Evolutionary conservation across 2,797 vertebrate genomes (phyloP).

Genomic region (Adelosebastes latens): DNA sequence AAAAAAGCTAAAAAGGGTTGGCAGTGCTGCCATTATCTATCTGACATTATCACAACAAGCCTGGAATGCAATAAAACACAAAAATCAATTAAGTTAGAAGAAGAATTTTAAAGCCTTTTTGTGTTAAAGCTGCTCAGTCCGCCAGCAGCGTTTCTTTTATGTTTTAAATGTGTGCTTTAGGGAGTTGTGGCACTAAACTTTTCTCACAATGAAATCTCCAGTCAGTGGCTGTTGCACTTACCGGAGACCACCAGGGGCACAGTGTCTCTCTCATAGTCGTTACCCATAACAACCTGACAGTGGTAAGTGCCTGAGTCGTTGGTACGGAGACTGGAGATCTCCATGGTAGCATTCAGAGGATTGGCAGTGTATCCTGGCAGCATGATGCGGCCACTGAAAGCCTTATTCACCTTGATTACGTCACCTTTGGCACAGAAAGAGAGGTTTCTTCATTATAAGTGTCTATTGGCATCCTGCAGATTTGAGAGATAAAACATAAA

Average conservation of each 20-base stretch:
- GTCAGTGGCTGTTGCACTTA: constrained; percentile 73
- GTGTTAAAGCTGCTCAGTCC: constrained; percentile 1
- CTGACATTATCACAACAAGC: constrained; percentile 28
- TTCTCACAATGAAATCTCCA: constrained; percentile 24
- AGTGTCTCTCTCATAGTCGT: constrained; percentile 90
- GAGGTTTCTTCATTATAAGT: constrained; percentile 56
- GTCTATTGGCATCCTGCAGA: constrained; percentile 9
- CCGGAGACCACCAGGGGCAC: constrained; percentile 92
- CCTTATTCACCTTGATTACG: constrained; percentile 89
- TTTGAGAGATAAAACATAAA: constrained; percentile 16
- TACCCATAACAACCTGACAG: constrained; percentile 90
- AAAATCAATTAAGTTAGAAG: constrained; percentile 15
- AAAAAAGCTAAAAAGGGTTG: constrained; percentile 24
- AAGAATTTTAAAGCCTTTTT: constrained; percentile 3
- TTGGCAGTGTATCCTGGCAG: constrained; percentile 86
- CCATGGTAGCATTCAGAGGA: constrained; percentile 89
- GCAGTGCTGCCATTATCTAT: constrained; percentile 24
- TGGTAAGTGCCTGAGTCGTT: constrained; percentile 92
- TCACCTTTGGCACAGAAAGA: constrained; percentile 85
- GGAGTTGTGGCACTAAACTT: constrained; percentile 25
- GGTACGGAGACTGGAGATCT: constrained; percentile 85
- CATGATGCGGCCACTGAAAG: constrained; percentile 86
- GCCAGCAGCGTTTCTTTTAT: not conserved
- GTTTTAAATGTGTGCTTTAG: constrained; percentile 4
- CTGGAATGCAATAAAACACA: constrained; percentile 15